phyloP scores from a whole-genome alignment of 2,113 vertebrate genomes.

The Oryzias curvinotus region DNA sequence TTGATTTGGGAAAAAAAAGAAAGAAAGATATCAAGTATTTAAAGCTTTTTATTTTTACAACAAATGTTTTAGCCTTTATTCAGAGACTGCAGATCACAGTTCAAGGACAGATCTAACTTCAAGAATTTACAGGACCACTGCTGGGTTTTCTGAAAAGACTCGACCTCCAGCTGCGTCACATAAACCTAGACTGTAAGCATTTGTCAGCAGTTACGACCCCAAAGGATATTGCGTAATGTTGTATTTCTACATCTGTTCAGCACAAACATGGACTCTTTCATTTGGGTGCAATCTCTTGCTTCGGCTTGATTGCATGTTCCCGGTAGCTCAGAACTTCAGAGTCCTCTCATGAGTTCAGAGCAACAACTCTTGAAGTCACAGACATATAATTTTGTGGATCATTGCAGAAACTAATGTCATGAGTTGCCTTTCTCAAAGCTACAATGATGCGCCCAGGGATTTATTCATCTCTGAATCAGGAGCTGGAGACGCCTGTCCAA shows the following conservation, averaged over 20 bases:
- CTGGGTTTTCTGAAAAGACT: constrained; percentile 32
- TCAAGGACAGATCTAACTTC: constrained; percentile 46
- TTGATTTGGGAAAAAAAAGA: too few species aligned
- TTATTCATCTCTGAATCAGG: not conserved
- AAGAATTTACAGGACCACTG: constrained; percentile 1
- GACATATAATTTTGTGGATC: constrained; percentile 8
- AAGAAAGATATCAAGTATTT: too few species aligned
- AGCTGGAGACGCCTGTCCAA: constrained; percentile 8
- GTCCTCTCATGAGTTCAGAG: constrained; percentile 10
- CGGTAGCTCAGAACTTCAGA: not conserved
- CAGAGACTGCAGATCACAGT: constrained; percentile 53
- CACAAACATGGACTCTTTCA: not conserved
- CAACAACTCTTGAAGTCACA: constrained; percentile 10
- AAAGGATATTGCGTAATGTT: not conserved
- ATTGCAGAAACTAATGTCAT: constrained; percentile 9
- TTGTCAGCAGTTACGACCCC: not conserved
- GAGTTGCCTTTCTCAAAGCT: not conserved
- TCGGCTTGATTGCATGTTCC: not conserved
- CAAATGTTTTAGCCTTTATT: constrained; percentile 38
- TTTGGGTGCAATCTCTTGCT: not conserved
- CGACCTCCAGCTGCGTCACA: constrained; percentile 12
- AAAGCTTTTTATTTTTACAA: too few species aligned
- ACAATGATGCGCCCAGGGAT: not conserved
- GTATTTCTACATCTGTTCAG: not conserved
- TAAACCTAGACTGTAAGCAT: not conserved